Evolutionary conservation across 1,140 invertebrate genomes (phyloP).

Genomic region (Calephelis virginiensis): DNA sequence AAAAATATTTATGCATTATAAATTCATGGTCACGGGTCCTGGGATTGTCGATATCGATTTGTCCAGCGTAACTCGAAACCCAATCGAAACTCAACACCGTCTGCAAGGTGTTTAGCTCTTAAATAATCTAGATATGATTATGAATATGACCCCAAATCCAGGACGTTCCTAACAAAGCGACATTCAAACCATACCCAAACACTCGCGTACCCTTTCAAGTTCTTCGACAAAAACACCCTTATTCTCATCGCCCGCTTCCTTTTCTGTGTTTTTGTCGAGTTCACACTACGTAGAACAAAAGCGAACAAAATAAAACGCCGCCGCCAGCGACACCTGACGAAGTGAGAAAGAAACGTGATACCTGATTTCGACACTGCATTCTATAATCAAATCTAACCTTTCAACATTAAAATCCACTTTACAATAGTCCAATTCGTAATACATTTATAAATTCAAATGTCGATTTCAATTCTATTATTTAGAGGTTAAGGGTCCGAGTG

Average conservation of each 20-base stretch:
- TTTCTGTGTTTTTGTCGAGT: conserved; percentile 62
- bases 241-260: conserved; percentile 60
- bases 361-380: conserved; percentile 30
- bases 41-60: conserved; percentile 30
- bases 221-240: conserved; percentile 49
- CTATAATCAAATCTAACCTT: conserved; percentile 32
- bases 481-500: conserved; percentile 28
- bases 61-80: conserved; percentile 34
- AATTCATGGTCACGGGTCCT: neutral
- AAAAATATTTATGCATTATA: neutral
- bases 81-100: conserved; percentile 34
- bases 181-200: conserved; percentile 45
- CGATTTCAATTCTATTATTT: conserved; percentile 24
- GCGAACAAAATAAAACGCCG: conserved; percentile 61
- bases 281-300: conserved; percentile 71
- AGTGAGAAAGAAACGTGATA: conserved; percentile 73
- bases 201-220: conserved; percentile 41
- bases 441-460: conserved; percentile 17
- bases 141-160: conserved; percentile 39
- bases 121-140: conserved; percentile 39
- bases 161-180: conserved; percentile 38
- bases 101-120: conserved; percentile 37
- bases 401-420: conserved; percentile 35
- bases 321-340: conserved; percentile 71
- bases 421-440: conserved; percentile 25